Evolutionary conservation across 2,113 vertebrate species (phyloP).

Genomic region (Pseudopodoces humilis): DNA sequence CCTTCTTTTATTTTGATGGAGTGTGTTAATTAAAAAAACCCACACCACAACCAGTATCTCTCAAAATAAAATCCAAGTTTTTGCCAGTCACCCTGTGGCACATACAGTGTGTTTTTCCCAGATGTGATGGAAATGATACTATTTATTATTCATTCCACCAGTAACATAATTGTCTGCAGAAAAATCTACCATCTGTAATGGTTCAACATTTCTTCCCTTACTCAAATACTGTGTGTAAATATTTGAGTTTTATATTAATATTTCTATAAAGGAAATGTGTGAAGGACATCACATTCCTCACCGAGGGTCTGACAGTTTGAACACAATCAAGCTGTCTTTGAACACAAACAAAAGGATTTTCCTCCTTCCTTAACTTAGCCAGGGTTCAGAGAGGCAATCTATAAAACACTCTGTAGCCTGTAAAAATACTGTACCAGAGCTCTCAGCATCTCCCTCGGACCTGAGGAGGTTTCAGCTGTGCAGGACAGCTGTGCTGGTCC

Average conservation of each 20-base stretch:
- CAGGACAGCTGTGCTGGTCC: conserved; percentile 38
- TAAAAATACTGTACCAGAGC: neutral
- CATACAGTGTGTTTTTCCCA: neutral
- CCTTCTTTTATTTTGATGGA: neutral
- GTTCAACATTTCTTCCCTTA: neutral
- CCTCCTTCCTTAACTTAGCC: neutral
- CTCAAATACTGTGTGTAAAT: neutral
- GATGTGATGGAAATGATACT: conserved; percentile 36
- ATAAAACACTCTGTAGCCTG: neutral
- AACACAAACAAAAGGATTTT: conserved; percentile 61
- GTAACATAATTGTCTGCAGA: conserved; percentile 45
- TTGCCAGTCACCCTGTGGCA: neutral
- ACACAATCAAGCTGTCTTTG: neutral
- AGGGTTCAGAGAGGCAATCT: neutral
- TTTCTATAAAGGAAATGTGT: neutral
- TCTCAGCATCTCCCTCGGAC: neutral
- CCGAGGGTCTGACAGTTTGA: neutral
- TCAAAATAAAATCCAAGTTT: conserved; percentile 31
- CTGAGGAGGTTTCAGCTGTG: conserved; percentile 2
- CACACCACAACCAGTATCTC: neutral
- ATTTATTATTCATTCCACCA: conserved; percentile 36
- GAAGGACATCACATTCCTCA: neutral
- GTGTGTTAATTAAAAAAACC: neutral
- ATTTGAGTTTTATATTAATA: conserved; percentile 40
- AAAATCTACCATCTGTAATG: conserved; percentile 30